phyloP scores from a whole-genome alignment of 2,888 invertebrate genomes.

The Heliconius sara region DNA sequence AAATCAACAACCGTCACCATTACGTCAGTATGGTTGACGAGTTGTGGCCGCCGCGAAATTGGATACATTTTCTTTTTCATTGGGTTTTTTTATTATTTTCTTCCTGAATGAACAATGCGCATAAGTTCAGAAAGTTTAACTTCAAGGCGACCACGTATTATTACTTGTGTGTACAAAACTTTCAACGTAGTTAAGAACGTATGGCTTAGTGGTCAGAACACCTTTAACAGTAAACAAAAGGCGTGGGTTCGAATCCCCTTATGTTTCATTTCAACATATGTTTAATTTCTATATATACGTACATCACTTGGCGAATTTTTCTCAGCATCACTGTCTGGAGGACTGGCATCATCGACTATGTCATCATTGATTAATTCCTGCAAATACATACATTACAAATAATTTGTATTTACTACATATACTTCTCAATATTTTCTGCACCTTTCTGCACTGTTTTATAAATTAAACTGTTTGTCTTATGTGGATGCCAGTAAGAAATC shows the following conservation, averaged over 20 bases:
- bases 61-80: too few species aligned
- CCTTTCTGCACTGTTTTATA: too few species aligned
- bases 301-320: conserved; percentile 78
- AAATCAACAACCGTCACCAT: too few species aligned
- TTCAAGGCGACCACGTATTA: background rate
- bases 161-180: background rate
- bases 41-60: too few species aligned
- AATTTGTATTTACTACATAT: background rate
- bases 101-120: too few species aligned
- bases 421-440: too few species aligned
- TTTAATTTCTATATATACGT: background rate
- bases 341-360: conserved; percentile 85
- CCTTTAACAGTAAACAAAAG: background rate
- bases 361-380: conserved; percentile 88
- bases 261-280: background rate
- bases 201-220: background rate
- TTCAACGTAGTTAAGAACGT: background rate
- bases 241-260: background rate
- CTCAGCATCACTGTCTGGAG: conserved; percentile 76
- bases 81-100: too few species aligned
- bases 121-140: too few species aligned
- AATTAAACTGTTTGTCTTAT: too few species aligned
- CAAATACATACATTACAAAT: background rate
- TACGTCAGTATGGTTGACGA: too few species aligned
- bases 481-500: too few species aligned